Evolutionary conservation across 2,113 vertebrate species (phyloP).

Genomic region (Megaceryle torquata): DNA sequence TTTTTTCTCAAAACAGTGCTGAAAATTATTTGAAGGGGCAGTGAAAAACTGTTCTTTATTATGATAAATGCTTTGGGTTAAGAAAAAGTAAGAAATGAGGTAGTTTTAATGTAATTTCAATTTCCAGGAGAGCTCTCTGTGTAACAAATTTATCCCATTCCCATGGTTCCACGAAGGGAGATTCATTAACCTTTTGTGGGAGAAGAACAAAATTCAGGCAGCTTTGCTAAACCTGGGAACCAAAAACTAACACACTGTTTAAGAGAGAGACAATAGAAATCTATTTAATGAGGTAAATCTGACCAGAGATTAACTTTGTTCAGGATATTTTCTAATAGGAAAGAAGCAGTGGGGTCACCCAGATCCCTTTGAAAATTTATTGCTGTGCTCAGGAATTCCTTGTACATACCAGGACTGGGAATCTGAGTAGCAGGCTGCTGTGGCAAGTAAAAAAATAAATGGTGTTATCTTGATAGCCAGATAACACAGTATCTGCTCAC

Average conservation of each 20-base stretch:
- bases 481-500: constrained; percentile 85
- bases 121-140: neutral
- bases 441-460: constrained; percentile 69
- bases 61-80: neutral
- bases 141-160: neutral
- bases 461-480: constrained; percentile 92
- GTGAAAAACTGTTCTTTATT: neutral
- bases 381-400: constrained; percentile 84
- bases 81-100: neutral
- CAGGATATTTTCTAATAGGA: constrained; percentile 19
- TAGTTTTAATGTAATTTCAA: neutral
- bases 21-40: neutral
- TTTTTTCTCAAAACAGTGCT: neutral
- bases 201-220: neutral
- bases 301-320: neutral
- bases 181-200: neutral
- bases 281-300: constrained; percentile 40
- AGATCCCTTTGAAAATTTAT: constrained; percentile 82
- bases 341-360: constrained; percentile 22
- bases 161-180: neutral
- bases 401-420: constrained; percentile 78
- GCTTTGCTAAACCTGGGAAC: neutral
- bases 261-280: constrained; percentile 1
- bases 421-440: constrained; percentile 74
- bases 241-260: neutral